Base-by-base conservation (phyloP, 2,113 vertebrate genomes). In the Hydropotes inermis region DNA sequence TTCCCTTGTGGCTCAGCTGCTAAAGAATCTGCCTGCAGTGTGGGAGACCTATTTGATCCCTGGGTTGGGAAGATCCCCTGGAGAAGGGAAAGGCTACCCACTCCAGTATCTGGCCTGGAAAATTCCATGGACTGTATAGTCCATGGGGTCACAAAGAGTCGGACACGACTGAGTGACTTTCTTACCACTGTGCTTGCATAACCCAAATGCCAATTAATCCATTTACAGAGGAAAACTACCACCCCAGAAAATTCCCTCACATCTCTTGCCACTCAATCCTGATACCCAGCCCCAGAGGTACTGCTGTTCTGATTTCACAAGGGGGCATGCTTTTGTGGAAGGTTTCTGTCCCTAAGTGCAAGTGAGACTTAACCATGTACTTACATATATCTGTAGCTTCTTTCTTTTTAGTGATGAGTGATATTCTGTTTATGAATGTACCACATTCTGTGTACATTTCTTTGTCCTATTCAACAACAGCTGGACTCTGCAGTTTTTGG, bases 371-470 rank as follows among this genome's bases (percentile, higher is more conserved):
- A 81, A 1, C 52, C 33, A 4, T 14, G 19, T 50, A 19, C 4
- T 47, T 45, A 25, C 36, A 3, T 21, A 6, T 25, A 1, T 52
- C 55, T 52, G 45, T 61, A 61, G 55, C 23, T 67, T 3, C 14
- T 74, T 58, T 30, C 30, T 47, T 91, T 47, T 67, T 30, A 36
- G 9, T 9, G 36, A 6, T 13, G 57, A 55, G 30, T 9, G 16
- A 10, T 25, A 10, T 10, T 28, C 2, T 8, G 0, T 30, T 39
- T n/a, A 2, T 19, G 57, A 36, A 25, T 43, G 2, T 3, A 15
- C 43, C 64, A 33, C 39, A 7, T n/a, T n/a, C n/a, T n/a, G n/a
- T n/a, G n/a, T n/a, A n/a, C n/a, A n/a, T 39, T 57, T 33, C 23
- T 81, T 64, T 79, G 7, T 50, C 33, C 43, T 19, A 3, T 57